Evolutionary conservation across 2,113 vertebrate species (phyloP).

Genomic region (Phalacrocorax pelagicus): DNA sequence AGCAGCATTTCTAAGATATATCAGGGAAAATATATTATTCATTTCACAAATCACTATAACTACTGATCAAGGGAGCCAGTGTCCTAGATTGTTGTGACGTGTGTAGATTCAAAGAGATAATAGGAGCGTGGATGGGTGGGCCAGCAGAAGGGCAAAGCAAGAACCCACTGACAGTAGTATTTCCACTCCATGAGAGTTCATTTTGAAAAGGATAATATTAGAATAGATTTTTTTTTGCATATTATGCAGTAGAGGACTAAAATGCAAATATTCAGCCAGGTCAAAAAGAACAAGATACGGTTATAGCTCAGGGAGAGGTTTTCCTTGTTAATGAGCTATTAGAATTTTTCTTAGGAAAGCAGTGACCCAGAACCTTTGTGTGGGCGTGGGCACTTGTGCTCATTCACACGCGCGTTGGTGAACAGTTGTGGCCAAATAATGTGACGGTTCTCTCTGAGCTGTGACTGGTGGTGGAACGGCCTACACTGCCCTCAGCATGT

Average conservation of each 20-base stretch:
- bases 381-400: not conserved
- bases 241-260: not conserved
- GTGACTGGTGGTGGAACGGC: fast-evolving
- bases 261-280: not conserved
- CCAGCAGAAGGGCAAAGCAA: not conserved
- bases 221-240: not conserved
- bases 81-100: not conserved
- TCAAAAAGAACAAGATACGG: not conserved
- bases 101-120: not conserved
- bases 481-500: fast-evolving
- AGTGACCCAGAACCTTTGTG: not conserved
- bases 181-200: not conserved
- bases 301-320: not conserved
- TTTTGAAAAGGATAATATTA: not conserved
- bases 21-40: not conserved
- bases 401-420: fast-evolving
- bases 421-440: not conserved
- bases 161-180: not conserved
- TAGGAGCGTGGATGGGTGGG: not conserved
- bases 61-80: not conserved
- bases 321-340: not conserved
- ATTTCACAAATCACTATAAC: not conserved
- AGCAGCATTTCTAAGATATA: not conserved
- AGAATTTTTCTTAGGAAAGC: not conserved
- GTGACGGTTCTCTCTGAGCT: fast-evolving